Percentiles rank a stretch among this genome's conserved stretches.
phyloP scores from a whole-genome alignment of 2,113 vertebrate species.

The Paedocypris sp. region DNA sequence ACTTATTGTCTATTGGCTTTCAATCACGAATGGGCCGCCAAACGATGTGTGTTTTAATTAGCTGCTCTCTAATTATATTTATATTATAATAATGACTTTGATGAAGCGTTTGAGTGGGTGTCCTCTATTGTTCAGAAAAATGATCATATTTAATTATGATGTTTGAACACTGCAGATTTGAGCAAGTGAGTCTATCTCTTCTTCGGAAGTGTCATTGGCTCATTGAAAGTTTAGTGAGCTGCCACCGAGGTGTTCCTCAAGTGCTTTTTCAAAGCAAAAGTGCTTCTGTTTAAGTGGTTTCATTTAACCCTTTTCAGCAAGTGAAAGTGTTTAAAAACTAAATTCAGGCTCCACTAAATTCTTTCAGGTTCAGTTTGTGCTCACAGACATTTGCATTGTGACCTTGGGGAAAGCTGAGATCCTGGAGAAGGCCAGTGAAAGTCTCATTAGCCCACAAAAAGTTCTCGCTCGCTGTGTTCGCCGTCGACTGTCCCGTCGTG shows the following conservation, averaged over 20 bases:
- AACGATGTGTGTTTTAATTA: slow-evolving; percentile 51
- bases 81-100: slow-evolving; percentile 47
- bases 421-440: too few relatives aligned
- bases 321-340: too few relatives aligned
- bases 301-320: too few relatives aligned
- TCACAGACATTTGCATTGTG: too few relatives aligned
- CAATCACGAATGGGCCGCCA: slow-evolving; percentile 38
- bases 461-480: too few relatives aligned
- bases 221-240: neutral
- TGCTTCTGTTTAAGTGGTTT: too few relatives aligned
- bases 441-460: too few relatives aligned
- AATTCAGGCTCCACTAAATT: too few relatives aligned
- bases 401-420: too few relatives aligned
- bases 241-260: neutral
- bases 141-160: slow-evolving; percentile 47
- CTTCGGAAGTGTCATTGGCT: too few relatives aligned
- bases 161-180: slow-evolving; percentile 42
- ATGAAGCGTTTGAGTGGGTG: slow-evolving; percentile 35
- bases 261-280: too few relatives aligned
- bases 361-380: too few relatives aligned
- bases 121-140: slow-evolving; percentile 43
- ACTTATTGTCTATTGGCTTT: slow-evolving; percentile 38
- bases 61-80: slow-evolving; percentile 46
- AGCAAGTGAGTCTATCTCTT: slow-evolving; percentile 12
- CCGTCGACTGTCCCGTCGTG: slow-evolving; percentile 2